Base-by-base conservation (phyloP, 2,888 invertebrate genomes). In the Drosophila aldrichi region DNA sequence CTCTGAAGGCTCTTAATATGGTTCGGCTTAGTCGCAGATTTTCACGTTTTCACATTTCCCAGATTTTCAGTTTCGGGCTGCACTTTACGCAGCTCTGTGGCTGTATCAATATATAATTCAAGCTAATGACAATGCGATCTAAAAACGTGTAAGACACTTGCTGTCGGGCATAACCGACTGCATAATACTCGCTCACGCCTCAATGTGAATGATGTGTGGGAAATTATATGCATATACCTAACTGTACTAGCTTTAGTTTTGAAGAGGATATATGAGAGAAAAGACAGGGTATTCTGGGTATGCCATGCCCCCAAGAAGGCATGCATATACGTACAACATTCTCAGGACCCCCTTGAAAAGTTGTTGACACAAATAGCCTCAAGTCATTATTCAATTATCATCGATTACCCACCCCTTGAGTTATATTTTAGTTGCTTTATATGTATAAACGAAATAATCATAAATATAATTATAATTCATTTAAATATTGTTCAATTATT, bases 21-120 rank as follows among this genome's bases (percentile, higher is more conserved):
- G 38, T 68, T 68, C 64, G 58, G 69, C 22, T 76, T 60, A 60
- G 59, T 64, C 40, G 8, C 74, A 57, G 66, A 74, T 76, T 74
- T 73, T 72, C 72, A 64, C 60, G 61, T 58, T 65, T 76, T 56
- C 46, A 16, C 8, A 38, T 61, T 73, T 73, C n/a, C 20, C 46
- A 14, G 5, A 41, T 64, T 73, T 73, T 34, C 34, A 36, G 34
- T 57, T 55, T 48, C 10, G 6, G 40, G 36, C 34, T 54, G 43
- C n/a, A 25, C 38, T 57, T 54, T 49, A 40, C 44, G 48, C 43
- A 61, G 29, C 49, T 67, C 8, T 40, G 36, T 2, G 34, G 36
- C 14, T 18, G 3, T 16, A 12, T 22, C 22, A 25, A 12, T 32
- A 49, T 22, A 36, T 52, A 25, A 54, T 25, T 61, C 10, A 29